Conservation (phyloP, 1,140 invertebrate genomes). For the Ctenoplectra terminalis region DNA sequence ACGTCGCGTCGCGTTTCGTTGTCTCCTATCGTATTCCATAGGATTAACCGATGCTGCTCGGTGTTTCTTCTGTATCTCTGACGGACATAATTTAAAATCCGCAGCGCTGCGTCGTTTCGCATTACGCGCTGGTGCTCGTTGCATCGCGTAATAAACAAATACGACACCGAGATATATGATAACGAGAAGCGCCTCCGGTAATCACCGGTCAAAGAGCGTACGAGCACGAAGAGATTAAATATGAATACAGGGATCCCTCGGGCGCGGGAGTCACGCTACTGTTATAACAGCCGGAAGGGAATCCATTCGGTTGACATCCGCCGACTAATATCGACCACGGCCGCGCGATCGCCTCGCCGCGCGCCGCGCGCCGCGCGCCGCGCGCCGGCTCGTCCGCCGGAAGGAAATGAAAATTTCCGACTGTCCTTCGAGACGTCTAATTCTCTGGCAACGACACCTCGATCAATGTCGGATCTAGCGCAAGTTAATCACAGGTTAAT, state of each 20-base stretch:
- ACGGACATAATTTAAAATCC: constrained; percentile 63
- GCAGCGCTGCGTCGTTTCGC: background rate
- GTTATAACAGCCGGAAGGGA: constrained; percentile 39
- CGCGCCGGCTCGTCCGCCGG: background rate
- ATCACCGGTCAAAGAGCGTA: constrained; percentile 64
- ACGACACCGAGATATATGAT: constrained; percentile 53
- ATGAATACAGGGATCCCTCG: constrained; percentile 50
- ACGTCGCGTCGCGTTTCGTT: background rate
- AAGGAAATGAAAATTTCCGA: constrained; percentile 49
- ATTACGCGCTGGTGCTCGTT: constrained; percentile 35
- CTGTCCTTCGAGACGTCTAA: constrained; percentile 1
- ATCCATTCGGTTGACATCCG: constrained; percentile 26
- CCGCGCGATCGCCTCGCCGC: constrained; percentile 8
- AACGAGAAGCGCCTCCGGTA: constrained; percentile 54
- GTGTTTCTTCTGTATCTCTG: background rate
- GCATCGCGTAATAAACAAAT: constrained; percentile 57
- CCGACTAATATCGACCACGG: constrained; percentile 33
- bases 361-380: background rate
- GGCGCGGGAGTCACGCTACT: constrained; percentile 47
- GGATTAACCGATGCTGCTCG: constrained; percentile 36
- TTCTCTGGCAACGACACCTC: constrained; percentile 19
- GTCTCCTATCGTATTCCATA: constrained; percentile 37
- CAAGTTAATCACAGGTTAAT: no score
- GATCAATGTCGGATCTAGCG: constrained; percentile 38
- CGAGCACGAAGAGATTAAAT: constrained; percentile 63